Percentiles rank a stretch among this genome's conserved stretches.
phyloP scores from a whole-genome alignment of 2,113 vertebrate species.

The Xerus inauris region DNA sequence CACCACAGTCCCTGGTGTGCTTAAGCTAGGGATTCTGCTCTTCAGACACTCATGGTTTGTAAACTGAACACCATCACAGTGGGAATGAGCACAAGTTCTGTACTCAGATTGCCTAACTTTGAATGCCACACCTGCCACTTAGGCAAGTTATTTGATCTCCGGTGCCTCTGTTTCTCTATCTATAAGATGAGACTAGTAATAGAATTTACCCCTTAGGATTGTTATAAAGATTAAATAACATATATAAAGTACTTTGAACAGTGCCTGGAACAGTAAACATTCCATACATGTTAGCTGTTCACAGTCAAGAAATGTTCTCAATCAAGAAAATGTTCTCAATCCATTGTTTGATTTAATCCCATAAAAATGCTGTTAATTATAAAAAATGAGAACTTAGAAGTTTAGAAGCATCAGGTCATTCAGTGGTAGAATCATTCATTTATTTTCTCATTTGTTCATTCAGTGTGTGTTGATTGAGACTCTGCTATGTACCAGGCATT shows the following conservation, averaged over 20 bases:
- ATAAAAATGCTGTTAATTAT: not conserved
- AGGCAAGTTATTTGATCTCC: not conserved
- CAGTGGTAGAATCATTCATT: not conserved
- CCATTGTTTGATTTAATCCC: not conserved
- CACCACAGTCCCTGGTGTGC: not conserved
- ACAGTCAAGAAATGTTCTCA: conserved; percentile 5
- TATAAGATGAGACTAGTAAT: not conserved
- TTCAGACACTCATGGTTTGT: not conserved
- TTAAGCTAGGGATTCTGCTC: not conserved
- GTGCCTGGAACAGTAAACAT: not conserved
- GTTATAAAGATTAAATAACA: not conserved
- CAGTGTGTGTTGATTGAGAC: not conserved
- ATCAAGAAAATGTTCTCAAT: not conserved
- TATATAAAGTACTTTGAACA: not conserved
- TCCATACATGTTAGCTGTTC: not conserved
- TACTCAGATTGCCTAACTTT: not conserved
- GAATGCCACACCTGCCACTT: not conserved
- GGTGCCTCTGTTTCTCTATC: not conserved
- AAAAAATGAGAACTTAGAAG: not conserved
- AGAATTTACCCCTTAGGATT: not conserved
- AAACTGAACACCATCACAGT: not conserved
- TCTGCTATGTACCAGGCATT: not conserved
- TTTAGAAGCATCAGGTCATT: conserved; percentile 16
- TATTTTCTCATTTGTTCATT: not conserved
- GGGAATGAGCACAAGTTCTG: not conserved